Evolutionary conservation across 2,797 vertebrate genomes (phyloP), one percentile per base, ranked within the genome.

Genomic region (Sebastes alutus): DNA sequence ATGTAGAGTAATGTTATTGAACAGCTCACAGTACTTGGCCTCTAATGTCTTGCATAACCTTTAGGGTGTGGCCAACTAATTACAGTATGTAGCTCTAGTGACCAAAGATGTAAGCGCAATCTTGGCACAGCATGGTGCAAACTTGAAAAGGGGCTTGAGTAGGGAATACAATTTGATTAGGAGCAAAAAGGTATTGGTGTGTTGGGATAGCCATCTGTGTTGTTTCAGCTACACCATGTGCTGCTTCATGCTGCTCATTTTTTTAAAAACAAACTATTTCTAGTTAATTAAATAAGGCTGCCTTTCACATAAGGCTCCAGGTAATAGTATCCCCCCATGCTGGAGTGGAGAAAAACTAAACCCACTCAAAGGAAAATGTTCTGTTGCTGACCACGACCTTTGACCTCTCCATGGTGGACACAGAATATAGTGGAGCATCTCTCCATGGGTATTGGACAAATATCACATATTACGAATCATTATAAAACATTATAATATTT

Each of bases 301-400:
- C 20, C 30, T 58, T 64, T 71, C 12, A 23, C 25, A 22, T 32
- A 13, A 55, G 22, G 22, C 16, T 70, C 18, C 14, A 46, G 13
- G 25, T 63, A 35, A 23, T 25, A 74, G 4, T 32, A 49, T 56
- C 27, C 20, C 49, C 35, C n/a, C 23, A 16, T 71, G 16, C 16
- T 42, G 9, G 13, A 33, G 13, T 49, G 10, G 9, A 49, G 9
- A 25, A 62, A 3, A 72, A 72, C 38, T 42, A 42, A 42, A 42
- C 38, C 5, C 13, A 25, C 58, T 62, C 5, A 27, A 20, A 49
- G 33, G 13, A 2, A n/a, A 10, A 63, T 23, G 10, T 25, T 27
- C 38, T 66, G 14, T 25, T 33, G 20, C 23, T 73, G 55, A 71
- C 27, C n/a, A 18, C 72, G 67, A 83, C 66, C 77, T 69, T 72